Base-by-base conservation (phyloP, 2,113 vertebrate species). In the Rafetus swinhoei region DNA sequence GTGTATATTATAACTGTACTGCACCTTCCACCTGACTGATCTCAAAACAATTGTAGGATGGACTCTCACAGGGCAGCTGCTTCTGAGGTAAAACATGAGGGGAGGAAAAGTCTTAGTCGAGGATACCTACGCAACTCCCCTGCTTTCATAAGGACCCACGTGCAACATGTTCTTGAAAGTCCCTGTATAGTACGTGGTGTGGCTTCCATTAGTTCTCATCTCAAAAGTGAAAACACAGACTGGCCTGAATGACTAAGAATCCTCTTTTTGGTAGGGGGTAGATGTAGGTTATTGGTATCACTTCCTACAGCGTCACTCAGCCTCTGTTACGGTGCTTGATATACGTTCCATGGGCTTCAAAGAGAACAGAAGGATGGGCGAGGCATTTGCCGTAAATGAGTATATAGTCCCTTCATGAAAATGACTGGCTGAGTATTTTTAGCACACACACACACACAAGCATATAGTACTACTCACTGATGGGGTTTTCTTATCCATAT, bases 401-500 rank as follows among this genome's bases (percentile, higher is more conserved):
- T 39, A 82, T 72, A 35, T 77, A 45, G 22, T 85, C 87, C 45
- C 32, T 52, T 60, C 6, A 39, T 55, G 74, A 56, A 72, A 84
- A 16, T 60, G 79, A 79, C 50, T n/a, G 16, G 4, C 53, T 54
- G 14, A 54, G 14, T 54, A 54, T 54, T 54, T 54, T 54, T 54
- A 54, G 53, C 55, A 57, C 13, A 79, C 45, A 16, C 2, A 77
- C 55, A n/a, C 54, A 87, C 55, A 57, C 13, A 79, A 87, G 86
- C 53, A 10, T 0, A 82, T 50, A 5, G 10, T 15, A 13, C n/a
- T 87, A 97, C 96, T 97, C 93, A 98, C 97, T 50, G 11, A 90
- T 96, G 97, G 95, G 85, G 93, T 95, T 96, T 97, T 98, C 96
- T 97, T 98, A 84, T 98, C 93, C 0, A 52, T 87, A 21, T 98